Evolutionary conservation across 30 jellyfish, hydroid and myxozoan species (phyloP).

Genomic region (Aurelia coerulea): DNA sequence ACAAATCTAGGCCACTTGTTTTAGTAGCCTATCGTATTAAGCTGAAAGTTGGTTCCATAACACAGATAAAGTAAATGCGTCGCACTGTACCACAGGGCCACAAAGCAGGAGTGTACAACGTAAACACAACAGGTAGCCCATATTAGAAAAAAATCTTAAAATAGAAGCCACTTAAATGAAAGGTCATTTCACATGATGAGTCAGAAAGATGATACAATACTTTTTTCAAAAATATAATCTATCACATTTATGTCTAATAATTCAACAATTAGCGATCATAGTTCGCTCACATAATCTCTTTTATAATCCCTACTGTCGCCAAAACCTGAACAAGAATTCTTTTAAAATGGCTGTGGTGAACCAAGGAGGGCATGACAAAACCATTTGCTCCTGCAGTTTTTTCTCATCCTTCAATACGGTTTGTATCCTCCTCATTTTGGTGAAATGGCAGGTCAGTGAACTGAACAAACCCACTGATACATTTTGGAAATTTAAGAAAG

Average conservation of each 20-base stretch:
- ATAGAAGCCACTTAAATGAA: background rate
- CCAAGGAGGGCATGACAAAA: constrained; percentile 7
- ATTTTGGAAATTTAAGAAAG: too few species aligned
- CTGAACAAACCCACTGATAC: too few species aligned
- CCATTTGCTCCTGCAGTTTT: constrained; percentile 7
- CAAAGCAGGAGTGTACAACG: too few species aligned
- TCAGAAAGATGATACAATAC: background rate
- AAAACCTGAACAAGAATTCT: constrained; percentile 34
- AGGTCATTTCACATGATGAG: background rate
- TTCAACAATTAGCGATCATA: constrained; percentile 33
- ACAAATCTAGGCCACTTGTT: too few species aligned
- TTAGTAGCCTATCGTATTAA: too few species aligned
- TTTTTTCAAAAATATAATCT: background rate
- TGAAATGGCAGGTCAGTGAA: background rate
- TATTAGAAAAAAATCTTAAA: background rate
- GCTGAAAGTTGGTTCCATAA: too few species aligned
- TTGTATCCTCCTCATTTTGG: constrained; percentile 1
- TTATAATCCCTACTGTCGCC: constrained; percentile 71
- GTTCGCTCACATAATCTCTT: constrained; percentile 9
- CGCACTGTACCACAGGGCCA: too few species aligned
- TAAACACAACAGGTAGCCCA: too few species aligned
- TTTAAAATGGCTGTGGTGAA: constrained; percentile 60
- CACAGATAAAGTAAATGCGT: too few species aligned
- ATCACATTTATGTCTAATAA: constrained; percentile 31
- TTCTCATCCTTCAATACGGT: constrained; percentile 10